These are phyloP conservation scores for Eutolmus rufibarbis DNA, from an alignment of 2,888 invertebrate species.

Conservation along the genomic window DNA sequence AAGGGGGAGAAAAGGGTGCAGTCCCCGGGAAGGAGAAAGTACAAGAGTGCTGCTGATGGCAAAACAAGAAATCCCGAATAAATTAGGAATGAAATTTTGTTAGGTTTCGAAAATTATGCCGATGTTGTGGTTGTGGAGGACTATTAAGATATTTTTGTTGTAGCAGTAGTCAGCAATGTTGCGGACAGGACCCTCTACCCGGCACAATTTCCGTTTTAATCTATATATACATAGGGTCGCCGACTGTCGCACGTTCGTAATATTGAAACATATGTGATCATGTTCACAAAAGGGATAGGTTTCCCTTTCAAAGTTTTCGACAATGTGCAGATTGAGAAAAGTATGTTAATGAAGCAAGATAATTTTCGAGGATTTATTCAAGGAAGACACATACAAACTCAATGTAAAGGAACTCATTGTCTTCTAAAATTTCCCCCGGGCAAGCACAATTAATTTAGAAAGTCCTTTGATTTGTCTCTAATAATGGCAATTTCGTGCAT, in stretches of 20 bases:
- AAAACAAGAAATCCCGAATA: constrained; percentile 37
- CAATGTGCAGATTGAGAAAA: neutral
- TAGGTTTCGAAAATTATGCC: constrained; percentile 24
- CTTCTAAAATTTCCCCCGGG: neutral
- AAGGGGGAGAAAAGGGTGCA: neutral
- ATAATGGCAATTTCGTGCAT: neutral
- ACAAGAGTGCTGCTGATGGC: neutral
- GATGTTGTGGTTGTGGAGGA: constrained; percentile 21
- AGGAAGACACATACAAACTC: neutral
- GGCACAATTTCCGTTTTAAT: neutral
- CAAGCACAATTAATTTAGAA: neutral
- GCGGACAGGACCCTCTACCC: neutral
- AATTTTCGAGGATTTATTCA: neutral
- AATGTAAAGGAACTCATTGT: neutral
- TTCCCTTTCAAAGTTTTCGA: neutral
- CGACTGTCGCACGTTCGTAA: neutral
- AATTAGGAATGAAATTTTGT: constrained; percentile 36
- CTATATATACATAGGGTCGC: neutral
- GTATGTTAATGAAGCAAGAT: neutral
- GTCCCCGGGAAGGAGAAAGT: neutral
- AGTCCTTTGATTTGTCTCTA: neutral
- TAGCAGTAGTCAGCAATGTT: neutral
- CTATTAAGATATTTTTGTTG: constrained; percentile 7
- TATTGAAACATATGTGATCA: constrained; percentile 3
- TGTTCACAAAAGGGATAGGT: neutral